Evolutionary conservation across 2,113 vertebrate genomes (phyloP).

Genomic region (Rhizomys pruinosus): DNA sequence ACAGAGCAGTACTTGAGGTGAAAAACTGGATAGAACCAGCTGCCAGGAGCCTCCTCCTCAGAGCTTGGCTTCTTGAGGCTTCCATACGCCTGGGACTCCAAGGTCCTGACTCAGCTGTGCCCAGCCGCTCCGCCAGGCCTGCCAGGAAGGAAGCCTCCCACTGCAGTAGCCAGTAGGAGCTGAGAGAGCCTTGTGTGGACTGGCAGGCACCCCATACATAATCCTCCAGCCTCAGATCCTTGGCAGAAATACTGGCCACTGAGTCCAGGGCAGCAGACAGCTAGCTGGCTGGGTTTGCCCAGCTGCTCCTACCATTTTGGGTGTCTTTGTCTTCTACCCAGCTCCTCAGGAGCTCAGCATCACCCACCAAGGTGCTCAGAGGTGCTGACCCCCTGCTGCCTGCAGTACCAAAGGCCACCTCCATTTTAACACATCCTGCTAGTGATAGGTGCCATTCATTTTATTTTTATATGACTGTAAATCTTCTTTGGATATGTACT

Average conservation of each 20-base stretch:
- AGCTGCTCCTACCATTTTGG: not conserved
- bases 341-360: not conserved
- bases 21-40: not conserved
- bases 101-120: not conserved
- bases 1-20: fast-evolving
- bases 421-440: not conserved
- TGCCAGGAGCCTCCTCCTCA: not conserved
- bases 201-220: not conserved
- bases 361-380: not conserved
- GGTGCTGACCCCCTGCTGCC: not conserved
- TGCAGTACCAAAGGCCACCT: not conserved
- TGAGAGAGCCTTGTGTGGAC: not conserved
- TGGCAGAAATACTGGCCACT: not conserved
- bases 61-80: not conserved
- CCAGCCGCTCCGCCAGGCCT: not conserved
- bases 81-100: conserved; percentile 43
- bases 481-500: conserved; percentile 18
- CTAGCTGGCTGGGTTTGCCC: not conserved
- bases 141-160: conserved; percentile 32
- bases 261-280: not conserved
- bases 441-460: not conserved
- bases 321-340: not conserved
- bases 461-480: conserved; percentile 51
- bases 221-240: not conserved
- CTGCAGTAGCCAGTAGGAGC: not conserved